A percentile compares a stretch with the other conserved stretches of the same genome.
Conservation (phyloP, 2,113 vertebrate species). For the Noctilio leporinus region DNA sequence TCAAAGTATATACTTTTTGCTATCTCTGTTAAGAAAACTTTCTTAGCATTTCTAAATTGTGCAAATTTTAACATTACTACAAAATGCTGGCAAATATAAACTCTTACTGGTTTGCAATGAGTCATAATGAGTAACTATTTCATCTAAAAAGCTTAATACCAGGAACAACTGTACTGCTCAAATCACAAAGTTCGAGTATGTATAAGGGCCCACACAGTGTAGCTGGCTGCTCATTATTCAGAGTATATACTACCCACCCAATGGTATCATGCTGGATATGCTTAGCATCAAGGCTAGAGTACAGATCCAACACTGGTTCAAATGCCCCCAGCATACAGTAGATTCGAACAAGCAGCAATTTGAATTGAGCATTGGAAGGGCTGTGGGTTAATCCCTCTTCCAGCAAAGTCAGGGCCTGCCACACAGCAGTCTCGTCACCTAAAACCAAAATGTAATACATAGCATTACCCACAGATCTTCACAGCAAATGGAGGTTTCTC, state of each 20-base stretch:
- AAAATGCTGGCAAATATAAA: neutral
- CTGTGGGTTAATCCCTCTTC: constrained; percentile 91
- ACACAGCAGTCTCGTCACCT: constrained; percentile 90
- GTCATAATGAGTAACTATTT: neutral
- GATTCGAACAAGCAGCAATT: constrained; percentile 95
- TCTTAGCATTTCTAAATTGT: neutral
- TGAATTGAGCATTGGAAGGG: constrained; percentile 96
- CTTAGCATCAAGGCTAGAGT: constrained; percentile 96
- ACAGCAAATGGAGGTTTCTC: neutral
- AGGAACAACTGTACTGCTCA: neutral
- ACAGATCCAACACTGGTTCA: constrained; percentile 95
- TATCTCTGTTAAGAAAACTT: neutral
- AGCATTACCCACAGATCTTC: constrained; percentile 11
- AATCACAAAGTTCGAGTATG: neutral
- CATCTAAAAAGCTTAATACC: neutral
- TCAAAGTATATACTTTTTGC: neutral
- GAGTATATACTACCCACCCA: constrained; percentile 88
- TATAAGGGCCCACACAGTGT: neutral
- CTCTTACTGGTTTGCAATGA: neutral
- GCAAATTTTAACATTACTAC: neutral
- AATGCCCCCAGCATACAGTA: constrained; percentile 95
- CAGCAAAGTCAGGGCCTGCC: constrained; percentile 88
- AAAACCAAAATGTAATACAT: constrained; percentile 50
- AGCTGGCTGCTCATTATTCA: constrained; percentile 62
- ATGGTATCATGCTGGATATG: constrained; percentile 99